Conservation (phyloP, 2,888 invertebrate species). For the Strigamia transsilvanica region DNA sequence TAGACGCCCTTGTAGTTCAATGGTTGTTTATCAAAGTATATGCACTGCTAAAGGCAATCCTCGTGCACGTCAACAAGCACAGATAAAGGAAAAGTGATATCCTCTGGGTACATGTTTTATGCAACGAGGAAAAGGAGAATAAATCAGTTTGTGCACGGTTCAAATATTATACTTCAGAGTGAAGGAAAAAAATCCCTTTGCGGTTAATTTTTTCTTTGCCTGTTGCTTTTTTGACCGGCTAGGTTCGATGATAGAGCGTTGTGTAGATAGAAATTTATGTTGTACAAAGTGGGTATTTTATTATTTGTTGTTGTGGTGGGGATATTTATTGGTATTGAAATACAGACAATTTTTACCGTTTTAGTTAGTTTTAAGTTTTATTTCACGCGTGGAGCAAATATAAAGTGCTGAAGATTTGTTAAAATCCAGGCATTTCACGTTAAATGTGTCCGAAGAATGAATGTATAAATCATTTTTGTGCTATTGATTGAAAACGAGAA, state of each 20-base stretch:
- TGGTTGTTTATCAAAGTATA: slow-evolving; percentile 35
- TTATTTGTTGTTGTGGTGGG: slow-evolving; percentile 6
- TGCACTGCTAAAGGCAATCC: slow-evolving; percentile 31
- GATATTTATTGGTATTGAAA: neutral
- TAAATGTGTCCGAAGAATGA: neutral
- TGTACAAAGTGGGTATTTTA: neutral
- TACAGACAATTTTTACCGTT: neutral
- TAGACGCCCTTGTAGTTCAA: slow-evolving; percentile 33
- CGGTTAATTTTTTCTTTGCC: slow-evolving; percentile 30
- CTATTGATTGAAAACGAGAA: neutral
- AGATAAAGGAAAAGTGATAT: slow-evolving; percentile 45
- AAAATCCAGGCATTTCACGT: neutral
- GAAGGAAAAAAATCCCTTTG: neutral
- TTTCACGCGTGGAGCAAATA: neutral
- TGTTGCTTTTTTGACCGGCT: slow-evolving; percentile 40
- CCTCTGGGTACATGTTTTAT: slow-evolving; percentile 48
- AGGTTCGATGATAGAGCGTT: neutral
- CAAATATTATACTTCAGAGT: slow-evolving; percentile 24
- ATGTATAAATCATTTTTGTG: neutral
- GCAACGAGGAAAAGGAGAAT: slow-evolving; percentile 45
- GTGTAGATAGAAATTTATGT: neutral
- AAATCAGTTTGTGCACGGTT: slow-evolving; percentile 41
- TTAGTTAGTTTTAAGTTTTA: neutral
- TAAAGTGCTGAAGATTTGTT: neutral
- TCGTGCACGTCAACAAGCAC: slow-evolving; percentile 40